Evolutionary conservation across 2,797 vertebrate species (phyloP).

Genomic region (Acanthis flammea): DNA sequence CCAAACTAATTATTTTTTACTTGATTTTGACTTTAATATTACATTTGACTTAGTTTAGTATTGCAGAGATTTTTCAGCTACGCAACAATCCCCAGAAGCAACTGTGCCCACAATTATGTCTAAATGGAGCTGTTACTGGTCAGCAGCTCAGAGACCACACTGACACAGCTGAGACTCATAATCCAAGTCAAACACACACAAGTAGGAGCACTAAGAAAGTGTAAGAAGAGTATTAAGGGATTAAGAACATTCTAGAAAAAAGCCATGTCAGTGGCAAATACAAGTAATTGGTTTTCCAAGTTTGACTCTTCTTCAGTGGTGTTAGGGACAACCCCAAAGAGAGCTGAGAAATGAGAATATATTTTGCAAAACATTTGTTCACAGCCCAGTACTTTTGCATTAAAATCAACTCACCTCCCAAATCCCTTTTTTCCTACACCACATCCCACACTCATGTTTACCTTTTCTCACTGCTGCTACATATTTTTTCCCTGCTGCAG

Average conservation of each 20-base stretch:
- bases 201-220: not conserved
- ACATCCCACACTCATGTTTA: not conserved
- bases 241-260: conserved; percentile 14
- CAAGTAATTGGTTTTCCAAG: not conserved
- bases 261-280: not conserved
- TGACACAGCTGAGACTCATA: not conserved
- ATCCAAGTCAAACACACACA: conserved; percentile 24
- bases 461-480: not conserved
- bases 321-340: not conserved
- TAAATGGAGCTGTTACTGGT: not conserved
- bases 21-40: not conserved
- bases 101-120: not conserved
- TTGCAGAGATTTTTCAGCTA: not conserved
- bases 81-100: not conserved
- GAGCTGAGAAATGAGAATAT: not conserved
- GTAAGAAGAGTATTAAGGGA: not conserved
- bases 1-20: not conserved
- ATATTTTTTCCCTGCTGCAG: not conserved
- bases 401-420: not conserved
- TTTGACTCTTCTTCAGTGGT: not conserved
- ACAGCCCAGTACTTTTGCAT: not conserved
- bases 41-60: not conserved
- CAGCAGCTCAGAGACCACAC: not conserved
- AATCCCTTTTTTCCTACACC: not conserved
- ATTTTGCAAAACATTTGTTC: not conserved